Conservation (phyloP, 2,888 invertebrate species). For the Cataglyphis altisquamis region DNA sequence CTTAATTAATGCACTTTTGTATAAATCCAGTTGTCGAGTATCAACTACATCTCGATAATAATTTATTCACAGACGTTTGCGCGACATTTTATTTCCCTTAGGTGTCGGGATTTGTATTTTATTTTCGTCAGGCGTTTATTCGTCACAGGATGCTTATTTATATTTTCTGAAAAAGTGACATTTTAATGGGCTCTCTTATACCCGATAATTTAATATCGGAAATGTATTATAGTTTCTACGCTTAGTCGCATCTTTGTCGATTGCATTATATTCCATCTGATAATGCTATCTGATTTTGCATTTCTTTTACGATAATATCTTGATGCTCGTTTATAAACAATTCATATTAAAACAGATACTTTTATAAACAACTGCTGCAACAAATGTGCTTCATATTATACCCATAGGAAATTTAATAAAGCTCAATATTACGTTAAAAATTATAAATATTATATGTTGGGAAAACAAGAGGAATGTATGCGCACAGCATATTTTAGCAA, state of each 20-base stretch:
- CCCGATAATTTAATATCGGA: conserved; percentile 40
- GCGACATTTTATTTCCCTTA: conserved; percentile 40
- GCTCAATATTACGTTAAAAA: background rate
- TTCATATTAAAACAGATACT: background rate
- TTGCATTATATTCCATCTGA: conserved; percentile 28
- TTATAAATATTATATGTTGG: background rate
- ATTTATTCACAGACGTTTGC: conserved; percentile 69
- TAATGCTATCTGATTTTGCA: background rate
- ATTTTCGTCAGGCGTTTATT: conserved; percentile 61
- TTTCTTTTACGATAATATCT: conserved; percentile 35
- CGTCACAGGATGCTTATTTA: conserved; percentile 65
- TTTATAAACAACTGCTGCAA: conserved; percentile 11
- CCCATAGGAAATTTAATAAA: background rate
- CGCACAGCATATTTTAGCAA: conserved; percentile 9
- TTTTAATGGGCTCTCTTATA: conserved; percentile 61
- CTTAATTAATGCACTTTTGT: conserved; percentile 76
- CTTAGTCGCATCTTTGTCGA: conserved; percentile 27
- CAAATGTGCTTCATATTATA: conserved; percentile 5
- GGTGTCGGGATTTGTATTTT: conserved; percentile 58
- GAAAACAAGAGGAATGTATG: background rate
- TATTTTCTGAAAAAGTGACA: conserved; percentile 67
- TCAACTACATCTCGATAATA: conserved; percentile 66
- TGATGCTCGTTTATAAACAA: background rate
- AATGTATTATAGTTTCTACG: conserved; percentile 39
- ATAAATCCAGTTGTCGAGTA: conserved; percentile 61